Conservation (phyloP, 2,113 vertebrate genomes). For the Strix aluco region DNA sequence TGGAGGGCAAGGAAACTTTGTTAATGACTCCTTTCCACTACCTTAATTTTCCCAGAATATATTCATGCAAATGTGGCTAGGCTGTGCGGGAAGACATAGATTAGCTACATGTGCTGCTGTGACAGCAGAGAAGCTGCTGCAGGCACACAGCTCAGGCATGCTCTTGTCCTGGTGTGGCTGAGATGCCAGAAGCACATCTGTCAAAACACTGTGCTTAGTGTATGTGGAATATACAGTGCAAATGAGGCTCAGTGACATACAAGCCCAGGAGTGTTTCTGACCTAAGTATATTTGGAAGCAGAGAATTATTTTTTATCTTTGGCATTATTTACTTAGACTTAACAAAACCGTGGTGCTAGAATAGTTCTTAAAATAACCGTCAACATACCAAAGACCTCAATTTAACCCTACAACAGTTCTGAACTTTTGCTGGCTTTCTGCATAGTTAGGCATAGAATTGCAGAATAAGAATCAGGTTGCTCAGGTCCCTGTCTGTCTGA, state of each 20-base stretch:
- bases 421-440: background rate
- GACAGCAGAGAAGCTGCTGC: background rate
- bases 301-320: background rate
- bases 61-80: background rate
- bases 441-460: background rate
- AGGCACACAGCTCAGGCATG: too few relatives aligned
- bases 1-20: background rate
- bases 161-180: background rate
- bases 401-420: background rate
- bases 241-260: background rate
- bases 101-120: background rate
- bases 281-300: background rate
- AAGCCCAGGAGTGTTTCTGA: background rate
- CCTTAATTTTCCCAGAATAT: background rate
- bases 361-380: background rate
- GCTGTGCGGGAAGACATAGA: background rate
- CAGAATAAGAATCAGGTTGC: background rate
- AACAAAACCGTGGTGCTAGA: background rate
- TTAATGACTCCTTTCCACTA: background rate
- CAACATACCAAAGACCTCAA: background rate
- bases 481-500: background rate
- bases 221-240: background rate
- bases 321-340: background rate
- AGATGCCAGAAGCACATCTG: background rate
- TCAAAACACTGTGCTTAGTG: background rate